phyloP scores from a whole-genome alignment of 1,140 invertebrate genomes.

The Dysdera silvatica region DNA sequence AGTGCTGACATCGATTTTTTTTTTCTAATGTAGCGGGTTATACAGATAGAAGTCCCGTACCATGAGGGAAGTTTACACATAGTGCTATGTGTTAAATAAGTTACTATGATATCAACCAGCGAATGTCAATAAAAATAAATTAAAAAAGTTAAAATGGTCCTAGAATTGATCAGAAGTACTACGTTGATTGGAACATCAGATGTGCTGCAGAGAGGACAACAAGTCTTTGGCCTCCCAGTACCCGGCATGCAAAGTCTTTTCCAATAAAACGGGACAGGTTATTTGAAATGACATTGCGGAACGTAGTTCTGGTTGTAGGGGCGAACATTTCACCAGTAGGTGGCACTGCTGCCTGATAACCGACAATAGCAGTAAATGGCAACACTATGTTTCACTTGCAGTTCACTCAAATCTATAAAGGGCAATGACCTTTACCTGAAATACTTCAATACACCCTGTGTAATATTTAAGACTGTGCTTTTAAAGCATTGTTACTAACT shows the following conservation, averaged over 20 bases:
- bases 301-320: conserved; percentile 12
- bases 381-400: not conserved
- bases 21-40: too few species aligned
- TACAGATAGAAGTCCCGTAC: too few species aligned
- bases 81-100: too few species aligned
- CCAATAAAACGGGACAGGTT: conserved; percentile 34
- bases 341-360: not conserved
- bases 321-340: conserved; percentile 17
- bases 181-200: conserved; percentile 9
- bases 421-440: not conserved
- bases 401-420: not conserved
- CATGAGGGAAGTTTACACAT: too few species aligned
- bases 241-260: too few species aligned
- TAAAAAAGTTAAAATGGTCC: too few species aligned
- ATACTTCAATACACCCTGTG: not conserved
- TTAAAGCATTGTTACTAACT: too few species aligned
- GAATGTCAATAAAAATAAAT: too few species aligned
- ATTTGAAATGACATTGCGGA: conserved; percentile 26
- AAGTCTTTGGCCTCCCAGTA: too few species aligned
- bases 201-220: too few species aligned
- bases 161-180: conserved; percentile 16
- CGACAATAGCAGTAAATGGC: not conserved
- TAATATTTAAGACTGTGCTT: not conserved
- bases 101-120: too few species aligned
- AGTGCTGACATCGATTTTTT: too few species aligned